Evolutionary conservation across 2,888 invertebrate species (phyloP).

Genomic region (Heliconius charithonia): DNA sequence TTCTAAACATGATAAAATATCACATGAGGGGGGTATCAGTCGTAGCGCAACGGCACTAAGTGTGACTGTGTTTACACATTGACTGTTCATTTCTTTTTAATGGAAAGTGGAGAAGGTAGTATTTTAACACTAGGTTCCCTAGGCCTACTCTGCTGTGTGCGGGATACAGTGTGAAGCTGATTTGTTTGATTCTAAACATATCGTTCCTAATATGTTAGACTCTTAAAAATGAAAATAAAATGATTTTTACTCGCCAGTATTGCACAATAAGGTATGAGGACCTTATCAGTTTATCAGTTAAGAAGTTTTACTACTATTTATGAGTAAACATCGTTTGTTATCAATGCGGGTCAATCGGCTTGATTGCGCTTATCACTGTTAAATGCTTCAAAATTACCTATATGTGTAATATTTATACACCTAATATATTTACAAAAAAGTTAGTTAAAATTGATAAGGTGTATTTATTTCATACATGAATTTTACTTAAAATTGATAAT

Average conservation of each 20-base stretch:
- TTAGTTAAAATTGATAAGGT: not conserved
- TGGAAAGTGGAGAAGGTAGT: too few species aligned
- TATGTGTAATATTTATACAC: not conserved
- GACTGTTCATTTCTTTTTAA: too few species aligned
- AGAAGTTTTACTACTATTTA: constrained; percentile 62
- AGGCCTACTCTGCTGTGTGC: too few species aligned
- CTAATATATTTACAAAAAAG: not conserved
- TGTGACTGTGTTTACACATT: too few species aligned
- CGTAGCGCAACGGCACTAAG: too few species aligned
- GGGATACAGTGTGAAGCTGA: too few species aligned
- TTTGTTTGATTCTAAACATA: too few species aligned
- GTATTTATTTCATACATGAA: not conserved
- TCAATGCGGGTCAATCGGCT: constrained; percentile 73
- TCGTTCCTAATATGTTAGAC: too few species aligned
- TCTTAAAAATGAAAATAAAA: not conserved
- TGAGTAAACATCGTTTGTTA: constrained; percentile 63
- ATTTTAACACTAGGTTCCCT: too few species aligned
- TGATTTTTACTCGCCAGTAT: constrained; percentile 46
- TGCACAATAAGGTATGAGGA: constrained; percentile 52
- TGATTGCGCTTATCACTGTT: constrained; percentile 59
- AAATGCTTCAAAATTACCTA: constrained; percentile 39
- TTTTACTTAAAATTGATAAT: not conserved
- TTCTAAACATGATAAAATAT: too few species aligned
- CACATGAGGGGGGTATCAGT: too few species aligned
- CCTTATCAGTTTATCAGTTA: constrained; percentile 63